Percentiles rank a stretch among this genome's conserved stretches.
phyloP scores from a whole-genome alignment of 1,140 invertebrate species.

The Papilio dardanus region DNA sequence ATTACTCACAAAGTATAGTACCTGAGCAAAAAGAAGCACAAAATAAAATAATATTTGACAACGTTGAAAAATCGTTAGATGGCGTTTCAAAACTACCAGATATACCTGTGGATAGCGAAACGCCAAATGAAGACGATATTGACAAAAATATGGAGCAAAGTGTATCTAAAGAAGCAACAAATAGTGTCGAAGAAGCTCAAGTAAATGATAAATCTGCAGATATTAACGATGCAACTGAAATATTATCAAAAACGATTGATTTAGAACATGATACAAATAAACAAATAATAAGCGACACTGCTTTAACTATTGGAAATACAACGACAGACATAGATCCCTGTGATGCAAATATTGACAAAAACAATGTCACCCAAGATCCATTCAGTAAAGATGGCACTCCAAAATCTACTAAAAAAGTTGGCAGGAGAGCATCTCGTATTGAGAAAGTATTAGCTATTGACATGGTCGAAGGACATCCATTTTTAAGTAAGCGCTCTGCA shows the following conservation, averaged over 20 bases:
- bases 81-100: background rate
- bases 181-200: slow-evolving; percentile 24
- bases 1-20: slow-evolving; percentile 39
- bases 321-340: slow-evolving; percentile 1
- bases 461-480: slow-evolving; percentile 78
- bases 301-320: background rate
- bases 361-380: background rate
- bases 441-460: slow-evolving; percentile 75
- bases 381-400: slow-evolving; percentile 24
- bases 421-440: slow-evolving; percentile 64
- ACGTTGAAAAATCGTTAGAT: background rate
- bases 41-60: slow-evolving; percentile 3
- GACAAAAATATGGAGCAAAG: slow-evolving; percentile 22
- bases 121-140: slow-evolving; percentile 37
- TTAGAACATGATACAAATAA: background rate
- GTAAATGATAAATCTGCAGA: slow-evolving; percentile 25
- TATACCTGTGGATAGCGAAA: background rate
- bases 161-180: background rate
- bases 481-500: slow-evolving; percentile 57
- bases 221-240: slow-evolving; percentile 28
- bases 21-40: background rate
- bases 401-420: slow-evolving; percentile 54
- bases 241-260: slow-evolving; percentile 27
- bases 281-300: background rate
- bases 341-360: slow-evolving; percentile 27